Evolutionary conservation across 2,797 vertebrate genomes (phyloP), one percentile per base, ranked within the genome.

Genomic region (Sus cebifrons): DNA sequence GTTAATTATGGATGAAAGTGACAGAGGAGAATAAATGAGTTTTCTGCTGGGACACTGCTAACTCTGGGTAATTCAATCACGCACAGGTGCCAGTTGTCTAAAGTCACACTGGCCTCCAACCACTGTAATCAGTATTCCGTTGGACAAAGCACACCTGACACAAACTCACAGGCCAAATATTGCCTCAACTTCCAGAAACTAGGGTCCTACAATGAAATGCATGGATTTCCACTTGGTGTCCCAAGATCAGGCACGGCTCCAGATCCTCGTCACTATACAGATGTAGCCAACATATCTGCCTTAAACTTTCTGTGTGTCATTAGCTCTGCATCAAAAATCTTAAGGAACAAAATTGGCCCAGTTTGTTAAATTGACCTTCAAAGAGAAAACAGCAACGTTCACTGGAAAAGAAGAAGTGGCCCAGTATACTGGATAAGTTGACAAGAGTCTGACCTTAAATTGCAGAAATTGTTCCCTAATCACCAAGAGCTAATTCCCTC

Each of bases 391-490:
- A 11, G 9, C 44, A 49, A 49, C 44, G 44, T 49, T 89, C 73
- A 68, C 44, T 21, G 20, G n/a, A 92, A 93, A 97, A 74, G 84
- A 93, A 86, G 67, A 62, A 94, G 44, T 49, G 44, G 87, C 10
- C 56, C 25, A 5, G 32, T 79, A 87, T 17, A 27, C 0, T 60
- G 65, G 93, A 89, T 87, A 70, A 81, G 36, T 8, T 91, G 89
- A 84, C 25, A 49, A 67, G 40, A 73, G 44, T 89, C 84, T 78
- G 79, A 89, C 60, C 27, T 97, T 56, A 87, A 87, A 73, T 90
- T 64, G n/a, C 49, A 92, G 74, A 54, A 75, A 94, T 60, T 70
- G 15, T 85, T 96, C 83, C 73, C 79, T 93, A 85, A 83, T 96
- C 74, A 87, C 81, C 85, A 44, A 81, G 40, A 91, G 77, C 27